Conservation (phyloP, 2,797 vertebrate genomes). For the Strix occidentalis region DNA sequence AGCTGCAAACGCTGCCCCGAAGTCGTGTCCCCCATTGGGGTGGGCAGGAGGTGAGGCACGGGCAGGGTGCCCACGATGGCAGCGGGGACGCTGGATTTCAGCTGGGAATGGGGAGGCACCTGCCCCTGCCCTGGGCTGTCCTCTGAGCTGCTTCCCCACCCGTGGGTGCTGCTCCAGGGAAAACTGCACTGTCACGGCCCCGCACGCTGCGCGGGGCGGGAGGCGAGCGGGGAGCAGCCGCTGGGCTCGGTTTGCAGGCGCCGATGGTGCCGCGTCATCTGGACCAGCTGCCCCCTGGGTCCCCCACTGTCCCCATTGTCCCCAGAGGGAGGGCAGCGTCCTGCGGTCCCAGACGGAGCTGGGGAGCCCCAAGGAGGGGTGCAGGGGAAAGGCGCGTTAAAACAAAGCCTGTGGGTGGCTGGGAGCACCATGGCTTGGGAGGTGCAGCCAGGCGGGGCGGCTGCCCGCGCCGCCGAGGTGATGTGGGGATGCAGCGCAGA, state of each 20-base stretch:
- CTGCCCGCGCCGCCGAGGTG: not conserved
- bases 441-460: not conserved
- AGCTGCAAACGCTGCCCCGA: not conserved
- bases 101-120: not conserved
- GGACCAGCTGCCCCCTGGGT: not conserved
- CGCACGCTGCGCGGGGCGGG: not conserved
- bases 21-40: rapidly evolving
- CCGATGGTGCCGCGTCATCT: not conserved
- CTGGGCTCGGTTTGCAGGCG: not conserved
- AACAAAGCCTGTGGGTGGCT: not conserved
- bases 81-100: not conserved
- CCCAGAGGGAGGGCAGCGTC: not conserved
- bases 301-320: not conserved
- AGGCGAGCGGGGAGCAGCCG: not conserved
- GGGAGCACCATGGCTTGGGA: not conserved
- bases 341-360: rapidly evolving
- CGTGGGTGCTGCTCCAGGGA: not conserved
- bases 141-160: not conserved
- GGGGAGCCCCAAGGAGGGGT: not conserved
- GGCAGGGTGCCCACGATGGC: not conserved
- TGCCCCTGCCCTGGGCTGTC: not conserved
- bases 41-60: not conserved
- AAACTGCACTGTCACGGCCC: slow-evolving; percentile 42
- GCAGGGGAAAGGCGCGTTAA: not conserved
- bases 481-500: not conserved